Evolutionary conservation across 2,797 vertebrate species (phyloP).

Genomic region (Propithecus deckenii): DNA sequence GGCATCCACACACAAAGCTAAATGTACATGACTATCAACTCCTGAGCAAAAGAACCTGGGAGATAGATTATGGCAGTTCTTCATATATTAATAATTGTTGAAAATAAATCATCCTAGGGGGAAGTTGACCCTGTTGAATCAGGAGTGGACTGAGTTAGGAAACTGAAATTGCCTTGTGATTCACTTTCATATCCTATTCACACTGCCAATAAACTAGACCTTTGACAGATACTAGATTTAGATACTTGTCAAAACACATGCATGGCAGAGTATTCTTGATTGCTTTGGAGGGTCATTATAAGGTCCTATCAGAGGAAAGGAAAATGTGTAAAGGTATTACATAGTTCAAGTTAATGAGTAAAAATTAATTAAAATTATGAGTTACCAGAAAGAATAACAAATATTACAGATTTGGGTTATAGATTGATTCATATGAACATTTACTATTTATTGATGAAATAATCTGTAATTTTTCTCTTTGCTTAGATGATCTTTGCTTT

Average conservation of each 20-base stretch:
- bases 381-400: not conserved
- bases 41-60: not conserved
- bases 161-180: not conserved
- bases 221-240: conserved; percentile 17
- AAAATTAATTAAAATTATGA: not conserved
- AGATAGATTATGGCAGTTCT: not conserved
- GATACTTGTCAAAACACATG: not conserved
- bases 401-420: not conserved
- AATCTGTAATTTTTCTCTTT: not conserved
- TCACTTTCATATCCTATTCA: not conserved
- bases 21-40: not conserved
- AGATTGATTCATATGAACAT: not conserved
- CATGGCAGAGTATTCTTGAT: not conserved
- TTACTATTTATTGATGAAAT: not conserved
- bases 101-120: not conserved
- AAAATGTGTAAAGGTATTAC: not conserved
- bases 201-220: not conserved
- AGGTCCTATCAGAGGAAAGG: not conserved
- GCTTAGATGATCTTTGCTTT: not conserved
- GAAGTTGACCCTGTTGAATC: not conserved
- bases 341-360: not conserved
- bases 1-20: not conserved
- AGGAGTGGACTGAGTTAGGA: not conserved
- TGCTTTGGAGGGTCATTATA: not conserved
- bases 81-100: not conserved